Percentiles rank a stretch among this genome's conserved stretches.
Evolutionary conservation across 2,888 invertebrate genomes (phyloP).

Genomic region (Trissolcus japonicus): DNA sequence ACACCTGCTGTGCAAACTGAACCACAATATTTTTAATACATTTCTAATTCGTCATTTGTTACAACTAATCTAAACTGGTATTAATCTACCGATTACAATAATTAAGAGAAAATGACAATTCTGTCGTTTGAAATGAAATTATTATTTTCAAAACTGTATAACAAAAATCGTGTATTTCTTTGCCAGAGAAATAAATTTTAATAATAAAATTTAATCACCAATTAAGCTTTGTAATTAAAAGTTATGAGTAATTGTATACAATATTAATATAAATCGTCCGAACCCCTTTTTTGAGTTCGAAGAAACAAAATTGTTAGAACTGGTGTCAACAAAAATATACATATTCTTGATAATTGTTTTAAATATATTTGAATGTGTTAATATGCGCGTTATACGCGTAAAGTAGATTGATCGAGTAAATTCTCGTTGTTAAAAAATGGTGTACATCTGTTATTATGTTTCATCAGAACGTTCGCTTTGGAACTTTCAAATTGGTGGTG

Average conservation of each 20-base stretch:
- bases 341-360: slow-evolving; percentile 2
- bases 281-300: not conserved
- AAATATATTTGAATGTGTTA: slow-evolving; percentile 3
- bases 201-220: no score
- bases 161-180: not conserved
- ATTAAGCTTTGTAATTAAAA: no score
- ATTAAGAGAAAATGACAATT: slow-evolving; percentile 11
- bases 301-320: not conserved
- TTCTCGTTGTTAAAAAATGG: slow-evolving; percentile 22
- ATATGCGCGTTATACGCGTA: not conserved
- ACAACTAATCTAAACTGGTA: slow-evolving; percentile 44
- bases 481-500: not conserved
- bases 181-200: not conserved
- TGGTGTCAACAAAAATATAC: slow-evolving; percentile 21
- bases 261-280: no score
- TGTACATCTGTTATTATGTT: slow-evolving; percentile 11
- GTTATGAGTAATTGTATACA: no score
- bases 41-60: slow-evolving; percentile 27
- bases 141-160: not conserved
- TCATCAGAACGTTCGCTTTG: not conserved
- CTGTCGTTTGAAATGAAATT: not conserved
- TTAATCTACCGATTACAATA: slow-evolving; percentile 33
- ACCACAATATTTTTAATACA: slow-evolving; percentile 29
- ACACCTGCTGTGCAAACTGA: not conserved
- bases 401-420: not conserved